Percentiles rank a stretch among this genome's conserved stretches.
Conservation (phyloP, 2,888 invertebrate species). For the Chorisops tibialis region DNA sequence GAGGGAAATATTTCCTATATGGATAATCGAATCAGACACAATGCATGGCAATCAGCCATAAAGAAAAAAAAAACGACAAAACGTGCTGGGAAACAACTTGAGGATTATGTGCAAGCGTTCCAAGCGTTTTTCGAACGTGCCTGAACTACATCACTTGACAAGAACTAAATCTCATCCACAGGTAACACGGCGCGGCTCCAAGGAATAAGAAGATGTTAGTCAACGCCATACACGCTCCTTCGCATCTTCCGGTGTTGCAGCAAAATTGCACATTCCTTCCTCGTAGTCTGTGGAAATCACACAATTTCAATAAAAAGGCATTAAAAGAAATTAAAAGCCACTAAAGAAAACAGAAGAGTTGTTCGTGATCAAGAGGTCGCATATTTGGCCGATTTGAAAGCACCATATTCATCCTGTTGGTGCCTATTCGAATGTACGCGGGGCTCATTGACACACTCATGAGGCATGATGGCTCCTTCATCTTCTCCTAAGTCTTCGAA, state of each 20-base stretch:
- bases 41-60: no score
- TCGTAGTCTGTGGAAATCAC: slow-evolving; percentile 27
- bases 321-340: slow-evolving; percentile 29
- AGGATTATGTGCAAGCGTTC: slow-evolving; percentile 9
- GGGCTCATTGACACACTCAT: background rate
- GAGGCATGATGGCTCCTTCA: background rate
- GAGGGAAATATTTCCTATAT: no score
- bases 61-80: background rate
- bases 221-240: no score
- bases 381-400: slow-evolving; percentile 5
- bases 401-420: background rate
- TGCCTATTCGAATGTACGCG: background rate
- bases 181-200: slow-evolving; percentile 14
- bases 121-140: slow-evolving; percentile 2
- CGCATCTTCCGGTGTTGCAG: background rate
- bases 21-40: no score
- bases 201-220: slow-evolving; percentile 4
- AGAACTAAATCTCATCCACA: slow-evolving; percentile 20
- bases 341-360: slow-evolving; percentile 15
- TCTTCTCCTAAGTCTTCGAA: background rate
- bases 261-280: background rate
- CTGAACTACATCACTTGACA: slow-evolving; percentile 12
- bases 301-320: slow-evolving; percentile 28
- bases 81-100: slow-evolving; percentile 11
- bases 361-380: slow-evolving; percentile 31